phyloP scores from a whole-genome alignment of 2,113 vertebrate genomes.

The Toxotes chatareus region DNA sequence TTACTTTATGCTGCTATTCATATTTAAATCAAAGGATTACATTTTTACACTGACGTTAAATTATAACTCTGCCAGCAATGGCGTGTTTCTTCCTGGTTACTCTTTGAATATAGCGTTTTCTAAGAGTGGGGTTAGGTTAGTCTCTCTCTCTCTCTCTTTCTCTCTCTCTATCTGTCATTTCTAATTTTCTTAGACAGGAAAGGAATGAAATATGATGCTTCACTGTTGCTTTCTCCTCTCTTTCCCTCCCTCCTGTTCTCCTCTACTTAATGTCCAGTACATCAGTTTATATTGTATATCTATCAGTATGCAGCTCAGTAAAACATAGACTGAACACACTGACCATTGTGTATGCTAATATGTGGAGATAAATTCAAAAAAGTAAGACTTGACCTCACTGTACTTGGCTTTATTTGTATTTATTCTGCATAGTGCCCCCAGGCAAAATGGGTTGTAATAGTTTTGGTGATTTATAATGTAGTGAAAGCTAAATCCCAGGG shows the following conservation, averaged over 20 bases:
- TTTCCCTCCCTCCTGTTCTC: conserved; percentile 9
- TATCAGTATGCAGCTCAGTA: conserved; percentile 12
- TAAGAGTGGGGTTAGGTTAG: not conserved
- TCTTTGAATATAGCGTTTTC: not conserved
- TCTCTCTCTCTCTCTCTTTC: conserved; percentile 1
- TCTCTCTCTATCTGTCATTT: conserved; percentile 44
- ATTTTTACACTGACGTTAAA: no score
- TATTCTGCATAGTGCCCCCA: not conserved
- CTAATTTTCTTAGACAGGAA: conserved; percentile 58
- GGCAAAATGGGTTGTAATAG: conserved; percentile 12
- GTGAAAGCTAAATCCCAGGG: not conserved
- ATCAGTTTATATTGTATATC: not conserved
- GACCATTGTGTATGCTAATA: conserved; percentile 24
- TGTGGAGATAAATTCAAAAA: conserved; percentile 35
- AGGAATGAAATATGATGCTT: conserved; percentile 66
- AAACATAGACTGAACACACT: conserved; percentile 30
- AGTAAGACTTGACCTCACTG: conserved; percentile 2
- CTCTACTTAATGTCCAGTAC: conserved; percentile 22
- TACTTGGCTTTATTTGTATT: conserved; percentile 28
- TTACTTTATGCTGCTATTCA: not conserved
- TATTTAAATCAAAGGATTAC: not conserved
- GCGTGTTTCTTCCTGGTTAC: not conserved
- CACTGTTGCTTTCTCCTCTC: conserved; percentile 12
- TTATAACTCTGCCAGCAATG: not conserved
- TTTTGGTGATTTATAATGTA: conserved; percentile 35